Evolutionary conservation across 2,113 vertebrate genomes (phyloP), one percentile per base, ranked within the genome.

Genomic region (Neotoma lepida): DNA sequence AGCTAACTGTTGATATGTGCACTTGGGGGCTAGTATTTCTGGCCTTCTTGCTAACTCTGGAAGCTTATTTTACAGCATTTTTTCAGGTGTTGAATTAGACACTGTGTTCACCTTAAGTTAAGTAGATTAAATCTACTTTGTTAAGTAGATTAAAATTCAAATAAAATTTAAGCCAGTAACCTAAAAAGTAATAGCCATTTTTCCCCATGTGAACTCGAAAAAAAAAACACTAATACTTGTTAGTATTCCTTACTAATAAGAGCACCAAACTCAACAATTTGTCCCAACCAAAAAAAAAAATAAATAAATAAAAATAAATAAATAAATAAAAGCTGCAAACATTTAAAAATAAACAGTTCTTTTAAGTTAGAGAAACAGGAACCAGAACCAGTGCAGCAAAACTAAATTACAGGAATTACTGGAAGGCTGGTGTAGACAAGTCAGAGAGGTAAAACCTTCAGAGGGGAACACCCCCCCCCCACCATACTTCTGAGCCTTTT

Each of bases 81-180:
- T 77, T 24, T 80, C 35, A 81, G 35, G 22, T 58, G 58, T 58
- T 58, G 78, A 81, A 26, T 81, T 14, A 39, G 10, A 35, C 12
- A 39, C 20, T 58, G 4, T 81, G 51, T 26, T 58, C 35, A 39
- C 35, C 3, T 13, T 56, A n/a, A n/a, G 77, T 80, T 54, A 80
- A 56, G n/a, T n/a, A n/a, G n/a, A n/a, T n/a, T n/a, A n/a, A n/a
- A n/a, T n/a, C n/a, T n/a, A n/a, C n/a, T n/a, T n/a, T n/a, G 51
- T 14, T 58, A 81, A 58, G 22, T 81, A n/a, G 63, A 35, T 86
- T 86, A 86, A 15, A 86, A 39, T 20, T 86, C 63, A 70, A 49
- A 51, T 94, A 90, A 80, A 97, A 92, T 85, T 91, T 93, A 93
- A 94, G 39, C 54, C 6, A 70, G 41, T 89, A 86, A 74, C 66